Conservation (phyloP, 2,113 vertebrate genomes). For the Chinchilla lanigera region DNA sequence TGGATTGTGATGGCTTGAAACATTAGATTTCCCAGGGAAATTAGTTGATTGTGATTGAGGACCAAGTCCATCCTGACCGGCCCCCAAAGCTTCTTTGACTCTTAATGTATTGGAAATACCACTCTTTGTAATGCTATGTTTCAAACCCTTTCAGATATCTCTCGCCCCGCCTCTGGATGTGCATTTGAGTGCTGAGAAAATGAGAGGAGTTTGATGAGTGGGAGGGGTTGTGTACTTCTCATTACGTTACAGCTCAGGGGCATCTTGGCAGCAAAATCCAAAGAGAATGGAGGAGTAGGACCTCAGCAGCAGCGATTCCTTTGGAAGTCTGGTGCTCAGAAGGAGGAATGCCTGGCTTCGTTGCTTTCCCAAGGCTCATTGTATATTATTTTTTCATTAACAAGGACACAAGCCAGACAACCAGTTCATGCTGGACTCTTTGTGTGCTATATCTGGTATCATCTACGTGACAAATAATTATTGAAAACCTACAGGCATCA, state of each 20-base stretch:
- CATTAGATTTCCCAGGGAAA: neutral
- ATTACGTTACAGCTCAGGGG: neutral
- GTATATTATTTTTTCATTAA: neutral
- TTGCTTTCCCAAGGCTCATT: neutral
- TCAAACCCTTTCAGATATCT: neutral
- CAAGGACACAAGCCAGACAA: neutral
- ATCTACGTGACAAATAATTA: neutral
- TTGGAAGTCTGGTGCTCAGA: neutral
- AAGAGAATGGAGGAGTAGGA: neutral
- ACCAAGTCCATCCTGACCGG: neutral
- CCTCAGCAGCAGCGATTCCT: neutral
- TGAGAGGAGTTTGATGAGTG: neutral
- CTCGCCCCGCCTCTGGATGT: neutral
- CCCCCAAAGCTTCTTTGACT: neutral
- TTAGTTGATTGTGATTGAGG: neutral
- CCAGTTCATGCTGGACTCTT: neutral
- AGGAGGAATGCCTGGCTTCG: neutral
- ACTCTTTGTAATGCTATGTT: neutral
- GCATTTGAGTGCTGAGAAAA: neutral
- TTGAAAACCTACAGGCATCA: no score
- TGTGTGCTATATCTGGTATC: neutral
- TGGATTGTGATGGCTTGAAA: neutral
- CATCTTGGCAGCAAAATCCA: neutral
- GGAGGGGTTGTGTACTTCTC: neutral
- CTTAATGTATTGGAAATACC: neutral